A percentile compares a stretch with the other conserved stretches of the same genome.
Conservation (phyloP, 2,113 vertebrate species). For the Salvator merianae region DNA sequence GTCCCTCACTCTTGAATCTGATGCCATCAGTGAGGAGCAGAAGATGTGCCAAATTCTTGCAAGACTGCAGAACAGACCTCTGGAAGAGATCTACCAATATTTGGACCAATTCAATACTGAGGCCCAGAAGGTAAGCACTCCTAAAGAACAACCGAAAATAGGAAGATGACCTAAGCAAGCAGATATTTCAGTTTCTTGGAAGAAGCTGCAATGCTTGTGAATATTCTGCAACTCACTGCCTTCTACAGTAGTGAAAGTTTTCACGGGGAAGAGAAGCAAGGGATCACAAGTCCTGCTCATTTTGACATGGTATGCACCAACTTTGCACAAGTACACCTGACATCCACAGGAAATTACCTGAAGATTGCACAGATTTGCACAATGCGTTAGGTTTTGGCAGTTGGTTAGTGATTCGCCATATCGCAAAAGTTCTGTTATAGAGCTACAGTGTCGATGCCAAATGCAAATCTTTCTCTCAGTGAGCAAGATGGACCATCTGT, state of each 20-base stretch:
- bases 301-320: no score
- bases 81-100: constrained; percentile 31
- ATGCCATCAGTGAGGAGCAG: constrained; percentile 35
- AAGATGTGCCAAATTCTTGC: constrained; percentile 43
- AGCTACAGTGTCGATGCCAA: no score
- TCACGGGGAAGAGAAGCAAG: not conserved
- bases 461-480: no score
- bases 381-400: no score
- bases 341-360: no score
- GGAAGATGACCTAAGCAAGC: not conserved
- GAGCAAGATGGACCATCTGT: no score
- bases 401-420: no score
- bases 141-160: not conserved
- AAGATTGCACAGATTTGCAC: no score
- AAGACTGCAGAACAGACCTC: constrained; percentile 6
- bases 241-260: not conserved
- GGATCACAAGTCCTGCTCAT: not conserved
- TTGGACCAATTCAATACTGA: constrained; percentile 35
- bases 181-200: not conserved
- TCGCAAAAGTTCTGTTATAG: no score
- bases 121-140: constrained; percentile 22
- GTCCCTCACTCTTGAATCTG: constrained; percentile 28
- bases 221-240: not conserved
- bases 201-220: not conserved
- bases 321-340: no score